These are phyloP conservation scores for Microcebus jonahi DNA, from an alignment of 2,113 vertebrate genomes.

Conservation along the genomic window DNA sequence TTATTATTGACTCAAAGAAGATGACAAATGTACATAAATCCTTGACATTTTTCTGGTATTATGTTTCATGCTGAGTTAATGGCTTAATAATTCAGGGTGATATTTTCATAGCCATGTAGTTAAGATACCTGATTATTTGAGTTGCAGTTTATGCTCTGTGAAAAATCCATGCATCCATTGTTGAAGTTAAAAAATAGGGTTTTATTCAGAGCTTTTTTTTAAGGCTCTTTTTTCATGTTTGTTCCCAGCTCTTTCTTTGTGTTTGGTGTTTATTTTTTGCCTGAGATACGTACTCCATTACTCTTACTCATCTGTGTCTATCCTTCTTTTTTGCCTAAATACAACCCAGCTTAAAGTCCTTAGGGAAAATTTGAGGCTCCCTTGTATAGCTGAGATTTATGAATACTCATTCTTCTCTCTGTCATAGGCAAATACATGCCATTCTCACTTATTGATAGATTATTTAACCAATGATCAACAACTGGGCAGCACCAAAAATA, in stretches of 20 bases:
- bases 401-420: not conserved
- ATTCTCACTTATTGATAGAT: not conserved
- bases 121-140: slow-evolving; percentile 28
- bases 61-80: slow-evolving; percentile 53
- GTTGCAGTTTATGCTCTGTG: not conserved
- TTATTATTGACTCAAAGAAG: slow-evolving; percentile 6
- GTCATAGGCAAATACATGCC: not conserved
- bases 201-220: not conserved
- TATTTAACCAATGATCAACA: not conserved
- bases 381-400: not conserved
- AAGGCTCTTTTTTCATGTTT: not conserved
- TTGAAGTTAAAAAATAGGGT: not conserved
- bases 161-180: slow-evolving; percentile 21
- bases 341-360: not conserved
- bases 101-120: slow-evolving; percentile 10
- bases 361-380: not conserved
- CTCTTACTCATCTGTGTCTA: not conserved
- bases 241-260: not conserved
- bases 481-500: not conserved
- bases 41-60: not conserved
- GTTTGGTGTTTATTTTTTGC: not conserved
- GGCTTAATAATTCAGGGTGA: slow-evolving; percentile 12
- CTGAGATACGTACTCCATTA: not conserved
- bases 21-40: slow-evolving; percentile 11
- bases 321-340: not conserved